Base-by-base conservation (phyloP, 1,140 invertebrate species). In the Pygmarrhopalites habei region DNA sequence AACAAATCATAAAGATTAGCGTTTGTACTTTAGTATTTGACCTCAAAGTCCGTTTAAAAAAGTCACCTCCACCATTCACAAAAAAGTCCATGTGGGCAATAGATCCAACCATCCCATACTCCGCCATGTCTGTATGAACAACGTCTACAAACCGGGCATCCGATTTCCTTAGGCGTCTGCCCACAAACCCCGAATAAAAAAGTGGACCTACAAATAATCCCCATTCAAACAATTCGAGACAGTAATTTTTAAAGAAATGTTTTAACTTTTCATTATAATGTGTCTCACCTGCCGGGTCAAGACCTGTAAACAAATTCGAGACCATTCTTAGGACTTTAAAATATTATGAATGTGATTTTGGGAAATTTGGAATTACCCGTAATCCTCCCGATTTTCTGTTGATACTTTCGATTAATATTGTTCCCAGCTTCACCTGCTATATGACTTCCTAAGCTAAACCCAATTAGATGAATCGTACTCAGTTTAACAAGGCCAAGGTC, bases 41-140 rank as follows among this genome's bases (percentile, higher is more conserved):
- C n/a, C n/a, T n/a, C n/a, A n/a, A n/a, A n/a, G n/a, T n/a, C n/a
- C n/a, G n/a, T n/a, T n/a, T n/a, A n/a, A n/a, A n/a, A n/a, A n/a
- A n/a, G n/a, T n/a, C n/a, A n/a, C 21, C 10, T 14, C 87, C 87
- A 0, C 86, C 85, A 71, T 89, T 89, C 14, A 87, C 75, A 66
- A 85, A 89, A 74, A 86, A 88, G 73, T 88, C 86, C 0, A 84
- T 79, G 71, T 87, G 84, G 0, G 86, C 86, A 0, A 85, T 76
- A 66, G 14, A 10, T 10, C 15, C 47, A 17, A 49, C 10, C 7
- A 80, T 79, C 15, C 83, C 80, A 1, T 75, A 74, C 72, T 86
- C 83, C 0, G 85, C 86, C n/a, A 87, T 85, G 72, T 90, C 89
- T 1, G 88, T 88, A 70, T 90, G 88, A n/a, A 90, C 80, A 2